Conservation (phyloP, 1,140 invertebrate species). For the Sinella curviseta region DNA sequence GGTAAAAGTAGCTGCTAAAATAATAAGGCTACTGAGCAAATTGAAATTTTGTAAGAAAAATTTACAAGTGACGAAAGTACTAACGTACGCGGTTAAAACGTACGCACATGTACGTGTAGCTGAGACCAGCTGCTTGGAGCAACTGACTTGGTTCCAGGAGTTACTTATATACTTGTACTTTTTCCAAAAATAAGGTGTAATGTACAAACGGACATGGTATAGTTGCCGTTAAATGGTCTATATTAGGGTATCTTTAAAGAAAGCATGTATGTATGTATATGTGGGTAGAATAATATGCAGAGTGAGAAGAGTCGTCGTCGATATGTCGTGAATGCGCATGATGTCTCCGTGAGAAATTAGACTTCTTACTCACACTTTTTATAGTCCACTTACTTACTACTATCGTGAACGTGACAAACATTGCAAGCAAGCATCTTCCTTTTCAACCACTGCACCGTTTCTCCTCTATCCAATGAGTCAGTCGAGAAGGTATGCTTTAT, state of each 20-base stretch:
- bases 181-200: background rate
- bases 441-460: too few relatives aligned
- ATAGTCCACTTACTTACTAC: too few relatives aligned
- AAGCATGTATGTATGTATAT: background rate
- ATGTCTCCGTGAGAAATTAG: too few relatives aligned
- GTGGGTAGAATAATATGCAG: too few relatives aligned
- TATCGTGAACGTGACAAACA: too few relatives aligned
- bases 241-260: background rate
- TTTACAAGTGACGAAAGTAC: background rate
- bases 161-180: conserved; percentile 13
- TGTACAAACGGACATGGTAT: too few relatives aligned
- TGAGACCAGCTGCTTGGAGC: conserved; percentile 27
- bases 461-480: too few relatives aligned
- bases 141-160: background rate
- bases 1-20: background rate
- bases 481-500: too few relatives aligned
- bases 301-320: too few relatives aligned
- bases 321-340: too few relatives aligned
- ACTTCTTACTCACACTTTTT: too few relatives aligned
- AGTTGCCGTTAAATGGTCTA: background rate
- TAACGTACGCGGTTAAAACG: background rate
- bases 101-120: conserved; percentile 15
- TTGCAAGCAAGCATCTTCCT: too few relatives aligned
- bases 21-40: background rate
- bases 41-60: background rate